phyloP scores from a whole-genome alignment of 2,113 vertebrate genomes.

The Synodontis membranacea region DNA sequence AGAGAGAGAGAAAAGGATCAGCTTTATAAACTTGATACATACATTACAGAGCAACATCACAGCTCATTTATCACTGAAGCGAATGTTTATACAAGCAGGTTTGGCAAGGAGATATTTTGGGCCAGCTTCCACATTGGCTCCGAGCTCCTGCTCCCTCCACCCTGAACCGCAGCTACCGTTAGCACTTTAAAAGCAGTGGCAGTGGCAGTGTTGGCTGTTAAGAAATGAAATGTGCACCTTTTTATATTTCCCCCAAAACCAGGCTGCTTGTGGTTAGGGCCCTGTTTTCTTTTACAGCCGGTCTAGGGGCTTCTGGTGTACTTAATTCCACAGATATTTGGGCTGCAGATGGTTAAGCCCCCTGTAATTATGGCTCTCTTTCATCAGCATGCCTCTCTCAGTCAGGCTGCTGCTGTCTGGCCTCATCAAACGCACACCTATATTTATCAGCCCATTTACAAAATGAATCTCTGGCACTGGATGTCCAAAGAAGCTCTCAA shows the following conservation, averaged over 20 bases:
- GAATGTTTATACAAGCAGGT: conserved; percentile 75
- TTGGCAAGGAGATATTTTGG: conserved; percentile 59
- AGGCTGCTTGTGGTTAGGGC: background rate
- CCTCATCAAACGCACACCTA: conserved; percentile 35
- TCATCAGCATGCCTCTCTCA: conserved; percentile 60
- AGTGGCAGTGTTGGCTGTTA: background rate
- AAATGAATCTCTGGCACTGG: background rate
- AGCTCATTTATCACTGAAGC: conserved; percentile 39
- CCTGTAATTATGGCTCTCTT: conserved; percentile 74
- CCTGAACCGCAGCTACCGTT: conserved; percentile 43
- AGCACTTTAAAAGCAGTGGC: conserved; percentile 21
- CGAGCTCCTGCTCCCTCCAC: conserved; percentile 11
- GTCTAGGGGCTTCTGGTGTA: conserved; percentile 55
- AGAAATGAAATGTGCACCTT: conserved; percentile 23
- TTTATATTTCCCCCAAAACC: conserved; percentile 13
- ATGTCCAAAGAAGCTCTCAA: background rate
- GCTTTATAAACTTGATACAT: conserved; percentile 27
- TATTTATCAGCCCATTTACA: conserved; percentile 39
- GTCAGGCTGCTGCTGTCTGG: conserved; percentile 36
- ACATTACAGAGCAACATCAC: conserved; percentile 20
- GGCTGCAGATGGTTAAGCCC: conserved; percentile 73
- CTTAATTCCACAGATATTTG: conserved; percentile 74
- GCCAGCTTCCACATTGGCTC: conserved; percentile 57
- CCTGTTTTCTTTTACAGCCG: conserved; percentile 8
- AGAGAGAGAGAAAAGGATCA: background rate